A percentile compares a stretch with the other conserved stretches of the same genome.
Conservation (phyloP, 2,888 invertebrate genomes). For the Drosophila helvetica region DNA sequence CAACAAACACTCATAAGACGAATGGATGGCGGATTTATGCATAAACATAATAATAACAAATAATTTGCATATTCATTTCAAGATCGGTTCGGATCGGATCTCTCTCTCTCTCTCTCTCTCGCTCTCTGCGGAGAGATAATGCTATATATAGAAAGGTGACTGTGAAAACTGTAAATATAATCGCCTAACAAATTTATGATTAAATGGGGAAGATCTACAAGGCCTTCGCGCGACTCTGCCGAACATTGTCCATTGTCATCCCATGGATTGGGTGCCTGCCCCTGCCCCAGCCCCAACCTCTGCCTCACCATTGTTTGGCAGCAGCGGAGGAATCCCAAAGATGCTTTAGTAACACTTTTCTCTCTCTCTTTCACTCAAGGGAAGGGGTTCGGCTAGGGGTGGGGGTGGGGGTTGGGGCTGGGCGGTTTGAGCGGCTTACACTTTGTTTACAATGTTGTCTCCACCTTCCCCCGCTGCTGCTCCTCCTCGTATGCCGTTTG, state of each 20-base stretch:
- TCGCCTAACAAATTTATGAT: constrained; percentile 78
- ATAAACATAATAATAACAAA: constrained; percentile 69
- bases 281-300: too few relatives aligned
- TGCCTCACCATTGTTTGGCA: constrained; percentile 21
- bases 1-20: constrained; percentile 40
- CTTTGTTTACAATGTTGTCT: constrained; percentile 79
- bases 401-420: constrained; percentile 2
- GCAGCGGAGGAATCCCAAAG: constrained; percentile 37
- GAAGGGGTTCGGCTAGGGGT: neutral
- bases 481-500: constrained; percentile 17
- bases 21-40: constrained; percentile 55
- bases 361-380: constrained; percentile 29
- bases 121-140: constrained; percentile 26
- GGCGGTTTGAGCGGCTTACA: constrained; percentile 72
- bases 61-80: constrained; percentile 74
- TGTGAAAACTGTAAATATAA: constrained; percentile 71
- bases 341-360: constrained; percentile 68
- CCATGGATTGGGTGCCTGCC: constrained; percentile 31
- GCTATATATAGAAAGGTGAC: constrained; percentile 52
- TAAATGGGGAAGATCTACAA: constrained; percentile 53
- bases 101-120: constrained; percentile 19
- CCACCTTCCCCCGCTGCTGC: constrained; percentile 59
- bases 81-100: constrained; percentile 6
- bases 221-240: neutral
- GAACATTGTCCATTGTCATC: neutral